These are phyloP conservation scores for Kradibia gibbosae DNA, from an alignment of 1,140 invertebrate genomes.

Conservation along the genomic window DNA sequence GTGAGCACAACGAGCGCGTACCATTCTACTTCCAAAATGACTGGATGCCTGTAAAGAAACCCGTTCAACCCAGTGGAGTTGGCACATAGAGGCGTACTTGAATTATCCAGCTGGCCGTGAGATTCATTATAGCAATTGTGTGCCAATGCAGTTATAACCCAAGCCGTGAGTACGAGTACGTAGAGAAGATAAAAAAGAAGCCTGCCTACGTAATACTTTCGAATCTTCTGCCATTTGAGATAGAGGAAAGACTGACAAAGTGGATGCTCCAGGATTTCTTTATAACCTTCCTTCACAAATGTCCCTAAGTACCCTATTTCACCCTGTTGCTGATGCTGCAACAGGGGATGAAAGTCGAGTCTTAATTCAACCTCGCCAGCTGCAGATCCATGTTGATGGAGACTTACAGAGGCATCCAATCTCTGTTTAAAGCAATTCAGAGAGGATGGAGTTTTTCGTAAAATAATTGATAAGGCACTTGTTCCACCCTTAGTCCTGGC, in stretches of 20 bases:
- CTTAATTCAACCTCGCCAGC: conserved; percentile 86
- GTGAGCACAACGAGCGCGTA: conserved; percentile 83
- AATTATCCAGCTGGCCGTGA: conserved; percentile 57
- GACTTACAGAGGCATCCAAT: conserved; percentile 82
- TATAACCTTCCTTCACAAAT: conserved; percentile 87
- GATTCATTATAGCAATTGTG: conserved; percentile 85
- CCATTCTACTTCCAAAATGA: conserved; percentile 84
- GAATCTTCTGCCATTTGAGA: conserved; percentile 90
- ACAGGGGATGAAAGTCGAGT: conserved; percentile 83
- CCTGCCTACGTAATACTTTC: conserved; percentile 88
- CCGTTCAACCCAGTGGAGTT: conserved; percentile 83
- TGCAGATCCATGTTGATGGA: conserved; percentile 84
- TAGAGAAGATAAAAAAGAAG: conserved; percentile 86
- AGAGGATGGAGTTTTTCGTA: conserved; percentile 86
- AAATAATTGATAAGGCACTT: conserved; percentile 85
- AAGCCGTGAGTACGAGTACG: conserved; percentile 83
- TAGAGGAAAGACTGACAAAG: conserved; percentile 87
- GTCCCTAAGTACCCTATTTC: conserved; percentile 88
- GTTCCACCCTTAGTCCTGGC: conserved; percentile 87
- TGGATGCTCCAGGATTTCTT: conserved; percentile 86
- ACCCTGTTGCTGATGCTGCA: conserved; percentile 84
- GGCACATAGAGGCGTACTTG: conserved; percentile 73
- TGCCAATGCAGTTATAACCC: conserved; percentile 83
- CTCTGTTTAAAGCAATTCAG: conserved; percentile 83
- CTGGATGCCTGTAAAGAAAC: conserved; percentile 80